Evolutionary conservation across 2,113 vertebrate genomes (phyloP), one percentile per base, ranked within the genome.

Genomic region (Alethe diademata): DNA sequence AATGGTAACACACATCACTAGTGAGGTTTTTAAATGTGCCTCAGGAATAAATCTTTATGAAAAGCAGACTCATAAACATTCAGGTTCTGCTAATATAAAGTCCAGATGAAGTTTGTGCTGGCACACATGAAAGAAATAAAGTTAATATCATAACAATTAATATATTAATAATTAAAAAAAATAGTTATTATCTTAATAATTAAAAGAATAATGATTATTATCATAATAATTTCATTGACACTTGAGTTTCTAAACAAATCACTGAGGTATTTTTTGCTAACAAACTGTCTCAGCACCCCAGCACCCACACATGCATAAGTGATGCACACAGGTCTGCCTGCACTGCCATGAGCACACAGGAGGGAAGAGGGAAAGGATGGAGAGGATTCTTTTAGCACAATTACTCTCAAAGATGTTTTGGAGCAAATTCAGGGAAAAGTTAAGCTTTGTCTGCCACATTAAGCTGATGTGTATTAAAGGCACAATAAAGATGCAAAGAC

Each of bases 361-460:
- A 56, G 11, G 18, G 28, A 71, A 40, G 29, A 79, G 47, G 86
- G 42, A 74, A 17, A 75, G 51, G 14, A 54, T 18, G 78, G 33
- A 71, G 20, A 57, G 25, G 36, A 38, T 56, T 47, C 29, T 76
- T 72, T 94, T 94, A 78, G 23, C 75, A 64, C 20, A 45, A 35
- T 86, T 91, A 50, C 26, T 64, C 19, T 92, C 53, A 79, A 62
- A 86, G 26, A 31, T 36, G 60, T 80, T 88, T 76, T 80, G 42
- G 20, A 64, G 12, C 24, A 84, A 67, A 84, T 92, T 89, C 84
- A 89, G 20, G 36, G 40, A 78, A 57, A 72, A 45, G 28, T 50
- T 84, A 74, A 56, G 33, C 58, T 85, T 91, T 89, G 29, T 69
- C 78, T 95, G 70, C 53, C 58, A 58, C 74, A 29, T 92, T 84